Conservation (phyloP, 1,140 invertebrate species). For the Lepeophtheirus salmonis region DNA sequence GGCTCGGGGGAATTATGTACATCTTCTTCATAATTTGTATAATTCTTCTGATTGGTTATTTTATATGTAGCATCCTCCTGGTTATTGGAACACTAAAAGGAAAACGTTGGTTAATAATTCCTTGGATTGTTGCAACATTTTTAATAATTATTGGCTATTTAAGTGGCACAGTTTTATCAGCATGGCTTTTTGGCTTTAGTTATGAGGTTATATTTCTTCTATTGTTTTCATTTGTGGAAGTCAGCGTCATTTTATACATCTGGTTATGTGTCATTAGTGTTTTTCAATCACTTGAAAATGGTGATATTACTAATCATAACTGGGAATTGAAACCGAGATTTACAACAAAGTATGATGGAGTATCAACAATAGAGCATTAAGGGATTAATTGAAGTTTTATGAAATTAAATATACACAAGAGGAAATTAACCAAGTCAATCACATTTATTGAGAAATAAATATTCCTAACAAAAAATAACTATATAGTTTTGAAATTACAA, state of each 20-base stretch:
- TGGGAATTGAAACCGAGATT: conserved; percentile 10
- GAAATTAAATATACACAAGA: too few relatives aligned
- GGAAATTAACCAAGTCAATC: too few relatives aligned
- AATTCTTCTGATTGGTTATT: conserved; percentile 1
- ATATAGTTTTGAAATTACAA: too few relatives aligned
- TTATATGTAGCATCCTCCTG: background rate
- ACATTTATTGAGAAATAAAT: too few relatives aligned
- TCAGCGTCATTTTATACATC: background rate
- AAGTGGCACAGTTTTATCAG: background rate
- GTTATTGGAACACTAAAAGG: background rate
- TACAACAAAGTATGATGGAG: background rate
- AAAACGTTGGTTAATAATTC: conserved; percentile 6
- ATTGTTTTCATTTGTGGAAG: conserved; percentile 1
- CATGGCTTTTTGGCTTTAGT: background rate
- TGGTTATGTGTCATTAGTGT: conserved; percentile 13
- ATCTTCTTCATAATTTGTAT: conserved; percentile 14
- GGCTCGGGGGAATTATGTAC: background rate
- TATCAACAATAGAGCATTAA: background rate
- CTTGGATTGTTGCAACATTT: conserved; percentile 11
- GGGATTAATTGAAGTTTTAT: too few relatives aligned
- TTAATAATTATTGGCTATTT: conserved; percentile 5
- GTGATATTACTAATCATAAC: background rate
- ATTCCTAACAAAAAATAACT: too few relatives aligned
- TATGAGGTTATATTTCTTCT: background rate
- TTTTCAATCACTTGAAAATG: background rate